A percentile compares a stretch with the other conserved stretches of the same genome.
These are phyloP conservation scores for Carapus acus DNA, from an alignment of 2,797 vertebrate genomes.

Conservation along the genomic window DNA sequence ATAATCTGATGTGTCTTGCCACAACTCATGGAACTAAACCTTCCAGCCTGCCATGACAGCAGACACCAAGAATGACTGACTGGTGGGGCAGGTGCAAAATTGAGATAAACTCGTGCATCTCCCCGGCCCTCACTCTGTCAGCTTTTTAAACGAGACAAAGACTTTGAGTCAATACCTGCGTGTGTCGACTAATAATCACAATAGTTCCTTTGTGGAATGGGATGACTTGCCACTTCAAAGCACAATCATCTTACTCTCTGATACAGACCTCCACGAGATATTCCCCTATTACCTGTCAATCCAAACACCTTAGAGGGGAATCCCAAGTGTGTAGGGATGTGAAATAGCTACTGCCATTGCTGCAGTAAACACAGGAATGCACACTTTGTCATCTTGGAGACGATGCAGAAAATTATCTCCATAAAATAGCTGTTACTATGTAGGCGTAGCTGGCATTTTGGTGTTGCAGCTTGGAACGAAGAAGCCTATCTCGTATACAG, in stretches of 20 bases:
- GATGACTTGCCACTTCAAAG: slow-evolving; percentile 52
- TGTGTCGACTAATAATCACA: slow-evolving; percentile 51
- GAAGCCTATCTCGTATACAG: slow-evolving; percentile 32
- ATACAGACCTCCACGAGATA: slow-evolving; percentile 39
- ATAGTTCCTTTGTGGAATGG: slow-evolving; percentile 43
- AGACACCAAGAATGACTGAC: slow-evolving; percentile 59
- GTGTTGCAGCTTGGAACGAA: not conserved
- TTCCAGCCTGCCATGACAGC: slow-evolving; percentile 36
- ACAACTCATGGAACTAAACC: slow-evolving; percentile 42
- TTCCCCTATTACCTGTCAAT: slow-evolving; percentile 56
- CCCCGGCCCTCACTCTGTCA: slow-evolving; percentile 59
- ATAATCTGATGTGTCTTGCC: slow-evolving; percentile 37
- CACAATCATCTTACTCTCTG: slow-evolving; percentile 40
- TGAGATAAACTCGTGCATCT: slow-evolving; percentile 57
- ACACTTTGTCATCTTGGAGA: slow-evolving; percentile 17
- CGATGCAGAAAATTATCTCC: slow-evolving; percentile 24
- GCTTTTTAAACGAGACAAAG: slow-evolving; percentile 45
- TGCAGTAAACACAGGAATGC: slow-evolving; percentile 7
- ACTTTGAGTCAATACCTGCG: slow-evolving; percentile 37
- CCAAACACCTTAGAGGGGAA: slow-evolving; percentile 41
- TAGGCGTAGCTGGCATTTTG: slow-evolving; percentile 25
- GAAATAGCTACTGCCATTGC: slow-evolving; percentile 41
- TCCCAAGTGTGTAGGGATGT: slow-evolving; percentile 39
- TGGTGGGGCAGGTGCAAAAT: slow-evolving; percentile 41
- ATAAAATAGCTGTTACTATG: slow-evolving; percentile 36